Evolutionary conservation across 2,888 invertebrate genomes (phyloP).

Genomic region (Ectemnius continuus): DNA sequence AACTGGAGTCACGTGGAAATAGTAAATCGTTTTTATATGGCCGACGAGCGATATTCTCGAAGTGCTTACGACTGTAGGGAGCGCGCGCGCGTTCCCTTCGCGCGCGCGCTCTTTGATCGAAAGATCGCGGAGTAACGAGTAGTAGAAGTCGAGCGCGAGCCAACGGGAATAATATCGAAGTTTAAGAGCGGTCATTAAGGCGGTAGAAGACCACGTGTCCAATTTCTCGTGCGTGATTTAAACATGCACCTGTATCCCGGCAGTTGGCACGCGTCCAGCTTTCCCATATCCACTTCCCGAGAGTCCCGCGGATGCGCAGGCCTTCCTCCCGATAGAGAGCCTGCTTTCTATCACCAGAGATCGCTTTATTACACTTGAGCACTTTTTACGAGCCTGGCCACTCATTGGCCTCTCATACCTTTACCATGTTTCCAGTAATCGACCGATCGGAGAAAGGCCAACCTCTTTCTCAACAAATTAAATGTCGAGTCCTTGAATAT

Average conservation of each 20-base stretch:
- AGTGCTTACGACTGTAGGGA: not conserved
- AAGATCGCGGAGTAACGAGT: not conserved
- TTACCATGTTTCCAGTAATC: conserved; percentile 41
- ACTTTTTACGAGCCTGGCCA: conserved; percentile 30
- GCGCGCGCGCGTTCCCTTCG: no score
- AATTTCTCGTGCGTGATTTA: conserved; percentile 7
- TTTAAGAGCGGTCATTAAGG: conserved; percentile 14
- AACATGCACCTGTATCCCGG: conserved; percentile 50
- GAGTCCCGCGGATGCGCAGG: conserved; percentile 59
- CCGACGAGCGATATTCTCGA: not conserved
- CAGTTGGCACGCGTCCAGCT: conserved; percentile 64
- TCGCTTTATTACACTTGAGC: conserved; percentile 40
- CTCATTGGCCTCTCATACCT: conserved; percentile 23
- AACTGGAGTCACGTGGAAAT: no score
- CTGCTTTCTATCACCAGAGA: conserved; percentile 50
- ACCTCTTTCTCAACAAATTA: no score
- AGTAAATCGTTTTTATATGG: no score
- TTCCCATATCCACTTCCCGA: conserved; percentile 69
- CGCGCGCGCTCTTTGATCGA: not conserved
- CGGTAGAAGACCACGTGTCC: conserved; percentile 34
- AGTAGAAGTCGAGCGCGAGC: not conserved
- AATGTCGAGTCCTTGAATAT: no score
- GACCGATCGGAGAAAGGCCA: no score
- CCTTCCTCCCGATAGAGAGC: conserved; percentile 31
- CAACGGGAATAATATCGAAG: conserved; percentile 23